Evolutionary conservation across 2,797 vertebrate genomes (phyloP).

Genomic region (Chiloscyllium punctatum): DNA sequence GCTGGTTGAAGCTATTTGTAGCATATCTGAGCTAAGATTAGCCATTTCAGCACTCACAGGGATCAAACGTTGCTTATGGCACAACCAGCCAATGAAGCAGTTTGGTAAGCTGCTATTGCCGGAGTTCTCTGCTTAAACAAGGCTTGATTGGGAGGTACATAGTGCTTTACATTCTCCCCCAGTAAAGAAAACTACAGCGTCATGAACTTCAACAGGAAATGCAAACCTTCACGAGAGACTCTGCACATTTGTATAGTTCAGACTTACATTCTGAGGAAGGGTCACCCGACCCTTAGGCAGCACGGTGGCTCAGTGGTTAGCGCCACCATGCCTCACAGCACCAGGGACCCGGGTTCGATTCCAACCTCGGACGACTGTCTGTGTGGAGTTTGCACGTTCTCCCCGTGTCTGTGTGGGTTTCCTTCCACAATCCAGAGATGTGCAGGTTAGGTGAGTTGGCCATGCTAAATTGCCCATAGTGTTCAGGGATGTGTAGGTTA

Average conservation of each 20-base stretch:
- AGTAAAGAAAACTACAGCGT: not conserved
- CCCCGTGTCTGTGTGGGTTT: too few relatives aligned
- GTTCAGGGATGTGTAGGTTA: too few relatives aligned
- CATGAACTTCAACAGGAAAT: not conserved
- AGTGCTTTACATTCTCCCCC: rapidly evolving
- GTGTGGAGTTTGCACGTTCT: too few relatives aligned
- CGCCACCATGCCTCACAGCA: too few relatives aligned
- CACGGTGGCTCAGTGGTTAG: too few relatives aligned
- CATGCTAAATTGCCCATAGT: too few relatives aligned
- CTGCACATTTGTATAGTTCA: not conserved
- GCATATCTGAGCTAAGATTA: not conserved
- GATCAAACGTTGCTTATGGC: not conserved
- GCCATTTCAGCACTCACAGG: not conserved
- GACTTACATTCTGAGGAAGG: too few relatives aligned
- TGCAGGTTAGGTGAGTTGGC: too few relatives aligned
- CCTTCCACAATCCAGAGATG: too few relatives aligned
- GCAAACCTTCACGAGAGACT: not conserved
- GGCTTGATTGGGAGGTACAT: not conserved
- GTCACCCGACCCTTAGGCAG: too few relatives aligned
- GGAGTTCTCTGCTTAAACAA: not conserved
- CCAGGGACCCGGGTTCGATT: too few relatives aligned
- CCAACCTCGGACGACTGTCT: too few relatives aligned
- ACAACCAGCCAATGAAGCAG: not conserved
- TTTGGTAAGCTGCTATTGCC: not conserved
- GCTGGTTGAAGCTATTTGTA: not conserved